phyloP scores from a whole-genome alignment of 2,888 invertebrate genomes.

The Escarpia spicata region DNA sequence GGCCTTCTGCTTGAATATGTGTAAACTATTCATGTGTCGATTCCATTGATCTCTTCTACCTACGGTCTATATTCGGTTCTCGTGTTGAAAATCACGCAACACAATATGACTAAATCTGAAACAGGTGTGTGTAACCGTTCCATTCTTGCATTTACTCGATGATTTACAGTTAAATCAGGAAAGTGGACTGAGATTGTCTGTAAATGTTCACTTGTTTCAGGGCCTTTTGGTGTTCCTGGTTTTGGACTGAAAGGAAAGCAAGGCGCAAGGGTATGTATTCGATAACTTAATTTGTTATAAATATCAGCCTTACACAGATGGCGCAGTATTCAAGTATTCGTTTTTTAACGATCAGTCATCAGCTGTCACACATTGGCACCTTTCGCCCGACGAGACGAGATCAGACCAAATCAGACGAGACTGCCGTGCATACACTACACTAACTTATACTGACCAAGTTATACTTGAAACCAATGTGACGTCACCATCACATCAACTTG shows the following conservation, averaged over 20 bases:
- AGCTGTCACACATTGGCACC: no score
- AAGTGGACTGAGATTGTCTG: not conserved
- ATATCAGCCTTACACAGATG: not conserved
- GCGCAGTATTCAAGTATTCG: not conserved
- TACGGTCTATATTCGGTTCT: not conserved
- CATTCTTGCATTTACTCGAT: not conserved
- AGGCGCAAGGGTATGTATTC: not conserved
- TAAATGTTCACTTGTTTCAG: not conserved
- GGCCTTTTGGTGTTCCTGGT: constrained; percentile 3
- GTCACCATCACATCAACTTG: no score
- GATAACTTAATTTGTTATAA: not conserved
- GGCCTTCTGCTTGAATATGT: not conserved
- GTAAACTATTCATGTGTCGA: no score
- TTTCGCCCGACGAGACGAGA: no score
- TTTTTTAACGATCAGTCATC: no score
- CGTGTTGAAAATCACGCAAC: not conserved
- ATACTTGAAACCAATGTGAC: no score
- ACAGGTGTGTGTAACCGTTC: not conserved
- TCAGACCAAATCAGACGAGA: no score
- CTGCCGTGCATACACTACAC: no score
- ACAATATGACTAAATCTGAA: not conserved
- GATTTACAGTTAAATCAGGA: not conserved
- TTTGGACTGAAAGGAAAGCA: constrained; percentile 16
- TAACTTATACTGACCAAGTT: no score
- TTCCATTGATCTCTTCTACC: no score